These are phyloP conservation scores for Drosophila colorata DNA, from an alignment of 2,888 invertebrate genomes.

Conservation along the genomic window DNA sequence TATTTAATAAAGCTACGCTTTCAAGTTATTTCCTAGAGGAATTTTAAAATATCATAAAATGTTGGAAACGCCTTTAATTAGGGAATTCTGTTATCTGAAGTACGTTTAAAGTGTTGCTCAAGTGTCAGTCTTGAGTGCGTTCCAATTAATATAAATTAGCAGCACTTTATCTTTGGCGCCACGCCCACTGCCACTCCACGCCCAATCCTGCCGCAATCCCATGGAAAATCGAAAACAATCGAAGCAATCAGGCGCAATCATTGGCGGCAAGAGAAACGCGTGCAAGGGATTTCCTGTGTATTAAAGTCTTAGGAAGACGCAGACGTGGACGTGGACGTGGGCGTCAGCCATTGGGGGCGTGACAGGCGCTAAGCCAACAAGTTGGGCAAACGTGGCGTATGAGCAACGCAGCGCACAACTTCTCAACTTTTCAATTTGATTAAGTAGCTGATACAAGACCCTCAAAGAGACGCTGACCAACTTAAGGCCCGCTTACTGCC, in stretches of 20 bases:
- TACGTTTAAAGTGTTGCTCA: slow-evolving; percentile 16
- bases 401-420: slow-evolving; percentile 24
- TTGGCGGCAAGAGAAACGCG: slow-evolving; percentile 55
- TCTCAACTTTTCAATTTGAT: slow-evolving; percentile 66
- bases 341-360: slow-evolving; percentile 32
- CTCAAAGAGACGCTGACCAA: neutral
- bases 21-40: slow-evolving; percentile 31
- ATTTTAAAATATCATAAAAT: slow-evolving; percentile 44
- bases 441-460: slow-evolving; percentile 39
- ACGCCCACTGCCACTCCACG: slow-evolving; percentile 6
- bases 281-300: slow-evolving; percentile 64
- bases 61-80: slow-evolving; percentile 26
- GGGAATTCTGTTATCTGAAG: slow-evolving; percentile 5
- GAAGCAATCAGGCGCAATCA: slow-evolving; percentile 75
- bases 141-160: slow-evolving; percentile 63
- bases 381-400: slow-evolving; percentile 43
- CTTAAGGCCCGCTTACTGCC: neutral
- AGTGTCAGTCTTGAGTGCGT: slow-evolving; percentile 32
- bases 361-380: slow-evolving; percentile 46
- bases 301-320: slow-evolving; percentile 57
- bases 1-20: slow-evolving; percentile 50
- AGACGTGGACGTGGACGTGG: slow-evolving; percentile 6
- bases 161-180: slow-evolving; percentile 57
- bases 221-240: slow-evolving; percentile 72
- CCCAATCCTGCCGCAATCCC: neutral